Conservation (phyloP, 2,113 vertebrate species). For the Megaptera novaeangliae region DNA sequence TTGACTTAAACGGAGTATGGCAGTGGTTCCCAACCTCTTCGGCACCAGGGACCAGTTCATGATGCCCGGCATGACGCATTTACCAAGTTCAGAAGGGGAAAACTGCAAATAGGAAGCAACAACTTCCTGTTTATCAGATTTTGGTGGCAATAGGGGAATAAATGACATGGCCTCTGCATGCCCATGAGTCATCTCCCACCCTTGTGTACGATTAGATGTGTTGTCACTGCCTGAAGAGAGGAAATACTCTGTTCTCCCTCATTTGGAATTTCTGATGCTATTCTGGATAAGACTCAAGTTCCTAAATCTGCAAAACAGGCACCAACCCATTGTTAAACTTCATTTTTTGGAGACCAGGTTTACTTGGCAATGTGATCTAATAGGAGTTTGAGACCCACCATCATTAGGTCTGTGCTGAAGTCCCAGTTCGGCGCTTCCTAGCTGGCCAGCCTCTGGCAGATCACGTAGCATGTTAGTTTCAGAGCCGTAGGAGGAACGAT, state of each 20-base stretch:
- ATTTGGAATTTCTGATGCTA: background rate
- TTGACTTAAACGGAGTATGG: background rate
- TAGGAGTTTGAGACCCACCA: background rate
- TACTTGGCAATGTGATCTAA: background rate
- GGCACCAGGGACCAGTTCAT: background rate
- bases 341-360: background rate
- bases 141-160: background rate
- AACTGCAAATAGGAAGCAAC: background rate
- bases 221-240: background rate
- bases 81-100: background rate
- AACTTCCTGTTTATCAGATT: background rate
- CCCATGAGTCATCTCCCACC: background rate
- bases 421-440: background rate
- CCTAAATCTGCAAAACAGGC: background rate
- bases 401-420: background rate
- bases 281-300: background rate
- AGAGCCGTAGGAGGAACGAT: background rate
- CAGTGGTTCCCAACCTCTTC: no score
- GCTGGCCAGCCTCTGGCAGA: background rate
- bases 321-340: background rate
- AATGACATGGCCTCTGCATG: background rate
- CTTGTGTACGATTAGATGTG: background rate
- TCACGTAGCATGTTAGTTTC: background rate
- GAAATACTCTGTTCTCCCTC: background rate
- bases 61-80: background rate